Evolutionary conservation across 2,113 vertebrate genomes (phyloP).

Genomic region (Beaufortia kweichowensis): DNA sequence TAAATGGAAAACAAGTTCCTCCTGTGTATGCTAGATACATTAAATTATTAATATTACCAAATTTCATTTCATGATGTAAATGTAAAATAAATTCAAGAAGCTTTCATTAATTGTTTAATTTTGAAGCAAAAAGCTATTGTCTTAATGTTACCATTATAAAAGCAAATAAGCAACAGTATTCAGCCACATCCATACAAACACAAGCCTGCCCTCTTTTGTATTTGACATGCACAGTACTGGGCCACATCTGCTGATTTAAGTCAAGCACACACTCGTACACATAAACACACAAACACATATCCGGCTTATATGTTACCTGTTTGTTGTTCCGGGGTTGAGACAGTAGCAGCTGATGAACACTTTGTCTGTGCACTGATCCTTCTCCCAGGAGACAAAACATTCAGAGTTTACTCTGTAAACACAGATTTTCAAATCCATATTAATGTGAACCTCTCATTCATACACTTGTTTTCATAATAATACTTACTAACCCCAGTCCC

Average conservation of each 20-base stretch:
- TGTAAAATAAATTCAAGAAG: no score
- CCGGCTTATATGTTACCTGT: conserved; percentile 40
- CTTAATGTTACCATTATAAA: background rate
- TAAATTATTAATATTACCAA: no score
- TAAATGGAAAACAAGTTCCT: no score
- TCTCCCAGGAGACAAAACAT: conserved; percentile 18
- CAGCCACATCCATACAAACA: background rate
- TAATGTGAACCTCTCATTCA: no score
- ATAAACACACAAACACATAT: background rate
- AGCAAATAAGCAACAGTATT: background rate
- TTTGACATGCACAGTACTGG: background rate
- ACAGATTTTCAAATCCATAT: background rate
- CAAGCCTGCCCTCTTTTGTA: background rate
- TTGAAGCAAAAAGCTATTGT: background rate
- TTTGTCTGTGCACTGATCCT: conserved; percentile 25
- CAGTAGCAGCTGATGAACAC: conserved; percentile 32
- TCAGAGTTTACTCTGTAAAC: conserved; percentile 15
- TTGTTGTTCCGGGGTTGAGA: conserved; percentile 39
- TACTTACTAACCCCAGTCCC: no score
- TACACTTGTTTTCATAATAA: no score
- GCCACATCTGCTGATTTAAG: conserved; percentile 24
- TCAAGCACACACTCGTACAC: background rate
- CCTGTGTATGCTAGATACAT: no score
- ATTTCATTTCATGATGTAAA: no score
- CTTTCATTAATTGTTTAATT: no score